phyloP scores from a whole-genome alignment of 2,888 invertebrate genomes.

The Tiliacea citrago region DNA sequence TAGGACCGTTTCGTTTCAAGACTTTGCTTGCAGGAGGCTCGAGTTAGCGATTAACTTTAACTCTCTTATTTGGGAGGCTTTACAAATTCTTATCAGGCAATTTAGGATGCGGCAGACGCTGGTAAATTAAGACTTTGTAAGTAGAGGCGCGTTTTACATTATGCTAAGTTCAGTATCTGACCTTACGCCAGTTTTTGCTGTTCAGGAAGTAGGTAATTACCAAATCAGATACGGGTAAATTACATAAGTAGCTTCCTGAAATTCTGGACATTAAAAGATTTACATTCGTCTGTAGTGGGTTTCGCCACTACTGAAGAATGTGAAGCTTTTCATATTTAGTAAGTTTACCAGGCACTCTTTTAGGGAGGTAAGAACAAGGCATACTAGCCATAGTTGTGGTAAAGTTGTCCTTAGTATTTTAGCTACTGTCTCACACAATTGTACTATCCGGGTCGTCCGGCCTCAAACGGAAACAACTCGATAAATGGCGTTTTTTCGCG shows the following conservation, averaged over 20 bases:
- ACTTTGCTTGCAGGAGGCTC: constrained; percentile 56
- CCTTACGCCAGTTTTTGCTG: constrained; percentile 14
- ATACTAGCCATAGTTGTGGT: neutral
- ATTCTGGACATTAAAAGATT: neutral
- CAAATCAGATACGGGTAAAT: constrained; percentile 18
- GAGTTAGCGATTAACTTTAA: constrained; percentile 66
- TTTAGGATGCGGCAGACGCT: constrained; percentile 63
- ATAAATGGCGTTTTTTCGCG: neutral
- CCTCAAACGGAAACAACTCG: neutral
- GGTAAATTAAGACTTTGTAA: constrained; percentile 38
- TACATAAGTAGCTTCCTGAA: neutral
- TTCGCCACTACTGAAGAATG: too few relatives aligned
- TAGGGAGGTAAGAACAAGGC: too few relatives aligned
- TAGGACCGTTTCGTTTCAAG: constrained; percentile 55
- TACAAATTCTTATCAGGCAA: constrained; percentile 67
- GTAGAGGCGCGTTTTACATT: constrained; percentile 32
- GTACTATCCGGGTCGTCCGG: neutral
- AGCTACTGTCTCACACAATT: neutral
- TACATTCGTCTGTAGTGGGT: neutral
- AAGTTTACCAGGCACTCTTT: neutral
- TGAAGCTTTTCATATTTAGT: too few relatives aligned
- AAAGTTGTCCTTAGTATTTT: neutral
- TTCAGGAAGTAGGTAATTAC: neutral
- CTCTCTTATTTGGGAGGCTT: constrained; percentile 64
- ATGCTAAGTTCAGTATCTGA: constrained; percentile 31